These are phyloP conservation scores for Chelonoidis abingdonii DNA, from an alignment of 2,113 vertebrate genomes.

Conservation along the genomic window DNA sequence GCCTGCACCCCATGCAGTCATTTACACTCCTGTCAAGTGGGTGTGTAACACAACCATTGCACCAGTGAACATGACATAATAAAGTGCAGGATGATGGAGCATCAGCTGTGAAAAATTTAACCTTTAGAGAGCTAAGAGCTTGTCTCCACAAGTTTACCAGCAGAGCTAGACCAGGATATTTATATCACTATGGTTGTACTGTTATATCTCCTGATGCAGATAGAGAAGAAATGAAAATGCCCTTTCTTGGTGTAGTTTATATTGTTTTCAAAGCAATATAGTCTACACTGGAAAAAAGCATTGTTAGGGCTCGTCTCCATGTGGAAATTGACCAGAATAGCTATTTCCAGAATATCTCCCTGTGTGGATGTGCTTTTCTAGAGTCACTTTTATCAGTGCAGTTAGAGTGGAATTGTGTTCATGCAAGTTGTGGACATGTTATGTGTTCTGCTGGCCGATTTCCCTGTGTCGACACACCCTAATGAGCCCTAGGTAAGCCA, in stretches of 20 bases:
- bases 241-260: neutral
- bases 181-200: neutral
- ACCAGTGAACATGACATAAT: neutral
- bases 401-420: neutral
- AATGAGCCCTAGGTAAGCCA: neutral
- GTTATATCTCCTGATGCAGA: neutral
- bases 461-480: neutral
- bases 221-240: neutral
- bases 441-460: neutral
- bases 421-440: too few species aligned
- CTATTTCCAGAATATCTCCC: neutral
- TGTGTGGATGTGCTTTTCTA: too few species aligned
- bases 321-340: neutral
- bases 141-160: neutral
- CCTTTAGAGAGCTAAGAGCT: rapidly evolving
- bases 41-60: neutral
- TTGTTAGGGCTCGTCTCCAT: too few species aligned
- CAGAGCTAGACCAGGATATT: rapidly evolving
- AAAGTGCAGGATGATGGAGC: neutral
- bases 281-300: neutral
- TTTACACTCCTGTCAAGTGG: neutral
- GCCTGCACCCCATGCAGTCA: neutral
- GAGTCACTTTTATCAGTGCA: neutral
- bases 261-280: neutral
- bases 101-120: neutral